A percentile compares a stretch with the other conserved stretches of the same genome.
Conservation (phyloP, 2,888 invertebrate genomes). For the Cyclophora albipunctata region DNA sequence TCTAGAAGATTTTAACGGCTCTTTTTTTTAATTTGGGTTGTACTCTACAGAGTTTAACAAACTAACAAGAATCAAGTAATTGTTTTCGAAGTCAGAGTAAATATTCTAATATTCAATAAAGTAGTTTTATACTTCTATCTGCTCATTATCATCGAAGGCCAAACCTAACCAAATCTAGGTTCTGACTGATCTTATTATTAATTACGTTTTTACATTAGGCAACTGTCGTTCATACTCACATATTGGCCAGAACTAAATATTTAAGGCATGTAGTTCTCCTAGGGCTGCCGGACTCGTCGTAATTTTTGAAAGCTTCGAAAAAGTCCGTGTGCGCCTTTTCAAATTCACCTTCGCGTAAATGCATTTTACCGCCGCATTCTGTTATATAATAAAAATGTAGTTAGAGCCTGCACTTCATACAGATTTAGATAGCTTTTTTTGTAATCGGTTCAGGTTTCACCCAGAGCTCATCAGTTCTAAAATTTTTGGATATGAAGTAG, state of each 20-base stretch:
- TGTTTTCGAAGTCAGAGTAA: neutral
- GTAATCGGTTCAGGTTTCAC: too few species aligned
- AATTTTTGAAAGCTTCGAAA: conserved; percentile 99
- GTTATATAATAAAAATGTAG: conserved; percentile 9
- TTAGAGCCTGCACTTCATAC: too few species aligned
- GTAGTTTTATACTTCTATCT: neutral
- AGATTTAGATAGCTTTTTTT: too few species aligned
- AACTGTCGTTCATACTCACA: conserved; percentile 78
- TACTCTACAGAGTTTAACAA: too few species aligned
- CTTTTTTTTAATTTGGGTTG: too few species aligned
- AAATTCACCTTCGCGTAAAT: conserved; percentile 97
- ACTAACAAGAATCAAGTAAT: neutral
- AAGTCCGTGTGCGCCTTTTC: conserved; percentile 99
- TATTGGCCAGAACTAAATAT: conserved; percentile 98
- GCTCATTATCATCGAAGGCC: neutral
- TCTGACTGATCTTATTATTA: too few species aligned
- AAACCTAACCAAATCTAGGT: too few species aligned
- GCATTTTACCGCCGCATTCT: conserved; percentile 99
- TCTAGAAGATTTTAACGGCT: too few species aligned
- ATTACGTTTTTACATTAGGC: too few species aligned
- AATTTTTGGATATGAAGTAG: too few species aligned
- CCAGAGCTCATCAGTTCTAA: too few species aligned
- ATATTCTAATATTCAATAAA: neutral
- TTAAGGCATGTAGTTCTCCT: conserved; percentile 97
- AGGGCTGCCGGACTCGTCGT: conserved; percentile 98